phyloP scores from a whole-genome alignment of 1,140 invertebrate species.

The Lamellibrachia luymesi region DNA sequence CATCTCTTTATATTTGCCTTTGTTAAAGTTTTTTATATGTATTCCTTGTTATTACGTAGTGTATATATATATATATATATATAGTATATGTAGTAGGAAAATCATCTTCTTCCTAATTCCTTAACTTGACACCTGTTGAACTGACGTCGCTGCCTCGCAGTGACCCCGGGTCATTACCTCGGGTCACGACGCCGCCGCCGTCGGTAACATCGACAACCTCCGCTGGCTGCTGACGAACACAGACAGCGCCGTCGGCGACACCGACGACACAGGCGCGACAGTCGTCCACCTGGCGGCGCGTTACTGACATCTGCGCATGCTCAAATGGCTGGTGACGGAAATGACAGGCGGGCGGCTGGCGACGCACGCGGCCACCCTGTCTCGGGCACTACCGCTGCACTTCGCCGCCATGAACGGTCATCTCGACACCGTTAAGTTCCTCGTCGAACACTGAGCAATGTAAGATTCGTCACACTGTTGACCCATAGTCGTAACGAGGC shows the following conservation, averaged over 20 bases:
- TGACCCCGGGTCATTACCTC: constrained; percentile 20
- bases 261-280: constrained; percentile 56
- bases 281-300: constrained; percentile 56
- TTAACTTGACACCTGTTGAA: too few relatives aligned
- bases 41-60: too few relatives aligned
- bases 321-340: constrained; percentile 65
- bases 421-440: constrained; percentile 76
- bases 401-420: constrained; percentile 82
- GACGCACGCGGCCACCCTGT: constrained; percentile 57
- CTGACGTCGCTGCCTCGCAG: too few relatives aligned
- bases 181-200: constrained; percentile 57
- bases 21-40: too few relatives aligned
- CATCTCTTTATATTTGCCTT: too few relatives aligned
- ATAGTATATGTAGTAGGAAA: too few relatives aligned
- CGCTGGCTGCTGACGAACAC: constrained; percentile 55
- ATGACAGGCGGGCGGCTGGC: constrained; percentile 62
- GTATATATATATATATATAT: too few relatives aligned
- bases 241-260: constrained; percentile 47
- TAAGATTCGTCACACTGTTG: constrained; percentile 17
- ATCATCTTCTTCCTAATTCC: too few relatives aligned
- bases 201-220: constrained; percentile 53
- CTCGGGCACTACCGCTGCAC: constrained; percentile 73
- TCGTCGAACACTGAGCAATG: constrained; percentile 64
- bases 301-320: constrained; percentile 62
- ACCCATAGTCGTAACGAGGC: too few relatives aligned